Percentiles rank a stretch among this genome's conserved stretches.
Conservation (phyloP, 2,113 vertebrate species). For the Ovis canadensis region DNA sequence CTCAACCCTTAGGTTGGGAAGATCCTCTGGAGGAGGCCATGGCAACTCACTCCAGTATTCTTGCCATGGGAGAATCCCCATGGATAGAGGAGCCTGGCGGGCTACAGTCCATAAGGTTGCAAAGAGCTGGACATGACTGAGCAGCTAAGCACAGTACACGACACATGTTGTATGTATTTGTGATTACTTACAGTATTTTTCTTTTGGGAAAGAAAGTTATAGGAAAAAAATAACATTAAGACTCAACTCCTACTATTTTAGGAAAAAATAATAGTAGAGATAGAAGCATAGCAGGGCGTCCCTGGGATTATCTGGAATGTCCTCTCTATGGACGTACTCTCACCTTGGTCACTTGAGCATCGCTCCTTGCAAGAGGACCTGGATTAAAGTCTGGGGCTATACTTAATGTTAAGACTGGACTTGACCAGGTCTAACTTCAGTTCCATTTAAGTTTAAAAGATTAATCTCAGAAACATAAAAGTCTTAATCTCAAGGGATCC, state of each 20-base stretch:
- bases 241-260: background rate
- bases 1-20: background rate
- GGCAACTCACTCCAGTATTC: background rate
- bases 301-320: background rate
- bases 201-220: background rate
- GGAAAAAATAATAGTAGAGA: background rate
- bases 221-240: background rate
- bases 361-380: background rate
- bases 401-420: background rate
- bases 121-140: background rate
- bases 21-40: background rate
- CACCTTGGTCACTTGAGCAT: background rate
- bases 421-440: background rate
- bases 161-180: background rate
- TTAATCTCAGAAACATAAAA: background rate
- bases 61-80: background rate
- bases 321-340: background rate
- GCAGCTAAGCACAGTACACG: background rate
- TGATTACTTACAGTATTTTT: background rate
- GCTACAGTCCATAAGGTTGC: background rate
- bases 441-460: background rate
- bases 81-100: background rate
- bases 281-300: background rate
- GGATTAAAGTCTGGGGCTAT: background rate
- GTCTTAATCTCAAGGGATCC: background rate